Evolutionary conservation across 1,140 invertebrate species (phyloP), one percentile per base, ranked within the genome.

Genomic region (Streblospio benedicti): DNA sequence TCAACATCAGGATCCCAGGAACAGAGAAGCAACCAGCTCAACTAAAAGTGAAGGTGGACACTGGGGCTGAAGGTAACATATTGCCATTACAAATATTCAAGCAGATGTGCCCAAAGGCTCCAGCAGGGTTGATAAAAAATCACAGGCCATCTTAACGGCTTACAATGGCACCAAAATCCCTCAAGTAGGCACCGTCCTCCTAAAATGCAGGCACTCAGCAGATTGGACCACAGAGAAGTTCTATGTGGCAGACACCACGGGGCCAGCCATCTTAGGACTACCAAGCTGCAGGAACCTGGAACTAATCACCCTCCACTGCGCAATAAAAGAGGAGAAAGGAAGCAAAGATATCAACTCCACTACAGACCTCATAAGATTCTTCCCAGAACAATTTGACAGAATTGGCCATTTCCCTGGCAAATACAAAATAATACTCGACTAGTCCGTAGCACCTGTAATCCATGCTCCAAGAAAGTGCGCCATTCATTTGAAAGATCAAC

Each of bases 401-500:
- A 23, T 43, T 38, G 38, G 38, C 14, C n/a, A 14, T 25, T 20
- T 57, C 28, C 12, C 18, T 23, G 33, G 33, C 23, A 12, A 30
- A 5, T 20, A 55, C 18, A 44, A 62, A 20, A 20, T 65, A 5
- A 16, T 41, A 9, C 9, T 59, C 4, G 53, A 60, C 28, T 44
- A 30, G 9, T 45, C 16, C 23, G 31, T 60, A n/a, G 45, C 54
- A 30, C 61, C 57, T 14, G 32, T 44, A 5, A 41, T 57, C 6
- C 38, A 59, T 23, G 54, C 52, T 35, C 43, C 31, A 18, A 28
- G 33, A n/a, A n/a, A n/a, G n/a, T n/a, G n/a, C n/a, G n/a, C n/a
- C n/a, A n/a, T 4, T 27, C 41, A 32, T 38, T 61, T 4, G 53
- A 62, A 14, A 44, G 64, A 6, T 20, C 53, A 2, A 16, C 64